phyloP scores from a whole-genome alignment of 2,888 invertebrate genomes.

The Xanthia togata region DNA sequence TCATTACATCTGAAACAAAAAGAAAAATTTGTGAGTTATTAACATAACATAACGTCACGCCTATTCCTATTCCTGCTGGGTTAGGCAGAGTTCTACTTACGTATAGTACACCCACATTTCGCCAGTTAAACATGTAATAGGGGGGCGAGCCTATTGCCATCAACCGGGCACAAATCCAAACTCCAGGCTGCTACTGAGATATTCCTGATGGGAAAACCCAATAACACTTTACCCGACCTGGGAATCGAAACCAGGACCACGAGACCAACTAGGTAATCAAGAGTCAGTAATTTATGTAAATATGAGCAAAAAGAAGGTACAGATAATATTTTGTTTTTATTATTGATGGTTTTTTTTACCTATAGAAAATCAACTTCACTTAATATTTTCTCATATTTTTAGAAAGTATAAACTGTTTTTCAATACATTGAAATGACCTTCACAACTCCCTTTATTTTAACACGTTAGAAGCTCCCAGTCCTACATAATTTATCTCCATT shows the following conservation, averaged over 20 bases:
- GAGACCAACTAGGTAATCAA: not conserved
- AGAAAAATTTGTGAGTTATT: constrained; percentile 36
- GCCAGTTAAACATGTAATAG: not conserved
- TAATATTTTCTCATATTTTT: not conserved
- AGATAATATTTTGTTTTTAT: not conserved
- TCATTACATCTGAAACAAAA: constrained; percentile 84
- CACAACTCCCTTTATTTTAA: not conserved
- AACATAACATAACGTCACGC: not conserved
- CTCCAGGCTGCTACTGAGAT: not conserved
- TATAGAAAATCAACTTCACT: not conserved
- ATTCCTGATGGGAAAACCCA: not conserved
- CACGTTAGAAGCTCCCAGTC: not conserved
- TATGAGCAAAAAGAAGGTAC: not conserved
- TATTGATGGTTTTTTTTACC: not conserved
- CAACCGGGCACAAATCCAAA: not conserved
- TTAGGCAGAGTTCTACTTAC: too few relatives aligned
- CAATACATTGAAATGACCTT: not conserved
- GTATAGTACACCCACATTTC: not conserved
- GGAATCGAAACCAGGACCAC: too few relatives aligned
- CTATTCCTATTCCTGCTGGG: too few relatives aligned
- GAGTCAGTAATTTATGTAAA: not conserved
- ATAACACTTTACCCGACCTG: too few relatives aligned
- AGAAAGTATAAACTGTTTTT: not conserved
- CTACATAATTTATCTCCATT: constrained; percentile 5
- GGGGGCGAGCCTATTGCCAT: not conserved